Conservation (phyloP, 2,888 invertebrate genomes). For the Tolmerus cingulatus region DNA sequence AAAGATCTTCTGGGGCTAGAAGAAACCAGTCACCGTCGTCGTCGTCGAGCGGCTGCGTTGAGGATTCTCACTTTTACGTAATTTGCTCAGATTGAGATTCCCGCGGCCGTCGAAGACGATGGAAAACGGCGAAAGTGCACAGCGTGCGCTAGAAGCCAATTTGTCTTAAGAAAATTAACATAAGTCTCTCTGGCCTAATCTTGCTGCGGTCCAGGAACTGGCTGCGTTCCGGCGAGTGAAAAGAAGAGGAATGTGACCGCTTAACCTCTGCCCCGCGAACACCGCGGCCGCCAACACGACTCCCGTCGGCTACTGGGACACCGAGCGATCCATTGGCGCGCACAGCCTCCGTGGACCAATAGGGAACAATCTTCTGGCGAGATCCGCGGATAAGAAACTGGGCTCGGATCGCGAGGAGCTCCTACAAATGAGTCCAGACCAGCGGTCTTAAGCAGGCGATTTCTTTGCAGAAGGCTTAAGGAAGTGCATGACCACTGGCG, state of each 20-base stretch:
- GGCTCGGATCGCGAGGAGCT: not conserved
- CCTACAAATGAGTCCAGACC: not conserved
- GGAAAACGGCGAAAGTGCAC: conserved; percentile 20
- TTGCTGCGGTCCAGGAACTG: not conserved
- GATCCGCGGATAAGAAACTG: not conserved
- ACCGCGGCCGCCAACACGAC: not conserved
- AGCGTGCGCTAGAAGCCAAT: not conserved
- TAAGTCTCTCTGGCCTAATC: conserved; percentile 10
- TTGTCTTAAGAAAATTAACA: conserved; percentile 11
- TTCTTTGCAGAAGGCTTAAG: not conserved
- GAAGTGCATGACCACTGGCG: not conserved
- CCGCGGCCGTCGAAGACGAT: not conserved
- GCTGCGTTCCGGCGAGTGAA: not conserved
- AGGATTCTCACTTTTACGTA: not conserved
- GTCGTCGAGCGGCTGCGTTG: not conserved
- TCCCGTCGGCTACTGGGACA: not conserved
- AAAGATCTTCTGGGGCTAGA: not conserved
- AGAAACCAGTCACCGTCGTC: not conserved
- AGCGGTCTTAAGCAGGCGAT: not conserved
- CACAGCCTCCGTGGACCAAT: not conserved
- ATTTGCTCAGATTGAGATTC: not conserved
- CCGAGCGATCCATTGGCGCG: not conserved
- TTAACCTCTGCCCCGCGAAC: conserved; percentile 4
- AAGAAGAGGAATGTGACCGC: conserved; percentile 29
- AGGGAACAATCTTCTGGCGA: not conserved